Base-by-base conservation (phyloP, 2,888 invertebrate genomes). In the Rhogogaster chlorosoma region DNA sequence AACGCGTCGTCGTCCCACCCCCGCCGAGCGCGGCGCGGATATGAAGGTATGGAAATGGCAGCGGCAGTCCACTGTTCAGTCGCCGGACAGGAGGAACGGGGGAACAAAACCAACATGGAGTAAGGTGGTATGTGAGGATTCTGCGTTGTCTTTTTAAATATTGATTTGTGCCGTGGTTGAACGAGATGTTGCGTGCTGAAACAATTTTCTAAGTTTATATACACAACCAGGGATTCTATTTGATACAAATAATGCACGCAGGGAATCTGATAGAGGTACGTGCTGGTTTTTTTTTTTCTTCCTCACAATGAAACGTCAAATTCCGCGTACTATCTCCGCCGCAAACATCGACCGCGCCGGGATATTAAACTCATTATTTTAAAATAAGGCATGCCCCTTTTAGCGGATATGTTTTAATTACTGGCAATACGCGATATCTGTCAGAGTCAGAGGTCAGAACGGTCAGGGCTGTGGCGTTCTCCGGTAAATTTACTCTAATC, bases 81-180 rank as follows among this genome's bases (percentile, higher is more conserved):
- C 45, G 77, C 49, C 45, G 45, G 53, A 53, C 29, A 77, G 36
- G 45, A 45, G 88, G 90, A 90, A 89, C 87, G 88, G 86, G 87
- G 88, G 88, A 89, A 89, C 85, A 87, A 89, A 88, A 89, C 89
- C 86, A 88, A 88, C 89, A 89, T 89, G 87, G 89, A 90, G 88
- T 87, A 88, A 90, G 88, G 88, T 88, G 89, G 90, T 90, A 91
- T 89, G 90, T 87, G 88, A 89, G 87, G 87, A 87, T 85, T 87
- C 87, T 86, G 88, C 88, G 88, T 90, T 91, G 89, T 89, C 90
- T 91, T 89, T 89, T 90, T 90, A 88, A 89, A 90, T 92, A 91
- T 91, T 89, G 90, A 91, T 91, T 91, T 88, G 88, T 88, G 87
- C 77, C 86, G 82, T 85, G 86, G 85, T 80, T 86, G 85, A 71